A percentile compares a stretch with the other conserved stretches of the same genome.
Evolutionary conservation across 2,113 vertebrate species (phyloP).

Genomic region (Rhipidura dahli): DNA sequence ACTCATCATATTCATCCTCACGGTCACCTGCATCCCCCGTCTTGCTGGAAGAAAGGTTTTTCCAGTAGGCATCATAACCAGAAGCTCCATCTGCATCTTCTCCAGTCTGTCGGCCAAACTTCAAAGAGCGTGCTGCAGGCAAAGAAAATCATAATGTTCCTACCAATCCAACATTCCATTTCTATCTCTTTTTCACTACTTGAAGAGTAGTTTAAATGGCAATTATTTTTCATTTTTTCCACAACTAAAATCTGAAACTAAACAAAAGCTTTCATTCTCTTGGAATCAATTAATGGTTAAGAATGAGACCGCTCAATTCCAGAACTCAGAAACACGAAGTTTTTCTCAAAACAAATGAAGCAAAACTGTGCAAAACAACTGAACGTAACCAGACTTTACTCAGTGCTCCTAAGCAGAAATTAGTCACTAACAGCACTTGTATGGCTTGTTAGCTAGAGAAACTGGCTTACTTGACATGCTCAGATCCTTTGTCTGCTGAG

Average conservation of each 20-base stretch:
- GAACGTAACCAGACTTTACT: background rate
- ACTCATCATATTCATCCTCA: conserved; percentile 79
- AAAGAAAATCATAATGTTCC: background rate
- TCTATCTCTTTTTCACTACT: background rate
- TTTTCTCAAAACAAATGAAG: background rate
- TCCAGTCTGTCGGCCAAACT: conserved; percentile 90
- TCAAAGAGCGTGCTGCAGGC: conserved; percentile 86
- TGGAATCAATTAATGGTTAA: background rate
- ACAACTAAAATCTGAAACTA: background rate
- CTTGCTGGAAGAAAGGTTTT: conserved; percentile 76
- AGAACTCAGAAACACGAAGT: background rate
- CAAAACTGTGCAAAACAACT: background rate
- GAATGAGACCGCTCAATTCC: background rate
- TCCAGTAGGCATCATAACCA: conserved; percentile 92
- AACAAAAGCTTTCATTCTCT: background rate
- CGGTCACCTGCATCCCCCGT: conserved; percentile 69
- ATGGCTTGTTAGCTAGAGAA: background rate
- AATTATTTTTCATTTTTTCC: background rate
- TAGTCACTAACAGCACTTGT: background rate
- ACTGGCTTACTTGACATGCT: conserved; percentile 96
- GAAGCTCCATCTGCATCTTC: conserved; percentile 87
- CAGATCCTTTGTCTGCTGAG: conserved; percentile 95
- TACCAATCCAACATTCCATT: background rate
- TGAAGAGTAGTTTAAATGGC: background rate
- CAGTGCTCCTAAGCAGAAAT: background rate